Base-by-base conservation (phyloP, 2,888 invertebrate species). In the Salpingus planirostris region DNA sequence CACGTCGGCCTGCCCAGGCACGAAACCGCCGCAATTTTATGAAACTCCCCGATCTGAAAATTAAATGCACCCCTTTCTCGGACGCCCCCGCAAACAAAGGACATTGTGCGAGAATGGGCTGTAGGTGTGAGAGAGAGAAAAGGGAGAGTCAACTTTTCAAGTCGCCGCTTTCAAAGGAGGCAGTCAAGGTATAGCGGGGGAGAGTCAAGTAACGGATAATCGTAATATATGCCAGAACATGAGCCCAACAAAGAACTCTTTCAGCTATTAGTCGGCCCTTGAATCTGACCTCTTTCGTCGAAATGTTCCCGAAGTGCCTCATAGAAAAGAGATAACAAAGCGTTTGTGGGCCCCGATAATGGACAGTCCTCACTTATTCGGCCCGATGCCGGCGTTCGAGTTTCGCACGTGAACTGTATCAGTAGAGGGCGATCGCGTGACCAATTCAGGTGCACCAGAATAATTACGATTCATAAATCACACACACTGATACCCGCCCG, bases 181-280 rank as follows among this genome's bases (percentile, higher is more conserved):
- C 24, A 24, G 24, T 11, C n/a, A 24, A 24, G 24, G 24, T 24
- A 24, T 6, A 18, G 18, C 18, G n/a, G n/a, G n/a, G n/a, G n/a
- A n/a, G n/a, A n/a, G n/a, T 18, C 18, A 8, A 18, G 18, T 8
- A 18, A 18, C 18, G 18, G 18, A 18, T 18, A 18, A 18, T 18
- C 32, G 37, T 47, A 49, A 49, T 49, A 40, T 47, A 49, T 49
- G 46, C 47, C 46, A 46, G 47, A 47, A 38, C 49, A 49, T 46
- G 47, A 35, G 43, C 46, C 35, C 40, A 32, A 45, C 43, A 38
- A 35, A 38, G 42, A 33, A 34, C 40, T 24, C 34, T 29, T 42
- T 41, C 36, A 40, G 35, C 35, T 36, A 38, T 40, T 42, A 44
- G 39, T 41, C 34, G 33, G 36, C 37, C 27, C 42, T 44, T 39